Evolutionary conservation across 2,113 vertebrate genomes (phyloP), one percentile per base, ranked within the genome.

Genomic region (Tor tambroides): DNA sequence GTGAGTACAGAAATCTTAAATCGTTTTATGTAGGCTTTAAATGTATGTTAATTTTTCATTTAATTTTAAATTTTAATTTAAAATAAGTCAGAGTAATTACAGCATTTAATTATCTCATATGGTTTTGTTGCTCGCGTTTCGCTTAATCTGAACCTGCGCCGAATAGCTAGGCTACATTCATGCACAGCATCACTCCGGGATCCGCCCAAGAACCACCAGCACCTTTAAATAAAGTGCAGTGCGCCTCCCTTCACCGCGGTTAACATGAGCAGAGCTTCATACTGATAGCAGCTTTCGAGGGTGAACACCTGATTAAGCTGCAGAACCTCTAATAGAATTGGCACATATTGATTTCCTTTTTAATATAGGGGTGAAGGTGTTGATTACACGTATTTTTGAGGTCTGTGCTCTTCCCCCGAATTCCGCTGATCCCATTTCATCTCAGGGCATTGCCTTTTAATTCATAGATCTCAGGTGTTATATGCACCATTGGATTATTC

Each of bases 111-210:
- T 35, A 35, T 10, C 30, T 69, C 17, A 8, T 35, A 49, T 49
- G 0, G 8, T 71, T 38, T 38, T 21, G 8, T 21, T 38, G 67
- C 1, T 21, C 35, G 6, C 30, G 6, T 35, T 80, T 56, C 32
- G 17, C 23, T 80, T 80, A 59, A 80, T 59, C 51, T 35, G 21
- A 80, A 49, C 38, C 38, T 63, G 26, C 26, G 28, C 28, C 9
- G 43, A 74, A 51, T 43, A 84, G 75, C 54, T 59, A 46, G 80
- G 75, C 54, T 59, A 46, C 54, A 30, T 85, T 51, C 28, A 23
- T 80, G 46, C 79, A 49, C 67, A 35, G 67, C 67, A 84, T 71
- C 77, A 75, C 93, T 96, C 96, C 97, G 97, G 95, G 93, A 95
- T 94, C 94, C 96, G 96, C 94, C 94, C 92, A 84, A 90, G 72